phyloP scores from a whole-genome alignment of 1,140 invertebrate species.

The Heterodera carotae region DNA sequence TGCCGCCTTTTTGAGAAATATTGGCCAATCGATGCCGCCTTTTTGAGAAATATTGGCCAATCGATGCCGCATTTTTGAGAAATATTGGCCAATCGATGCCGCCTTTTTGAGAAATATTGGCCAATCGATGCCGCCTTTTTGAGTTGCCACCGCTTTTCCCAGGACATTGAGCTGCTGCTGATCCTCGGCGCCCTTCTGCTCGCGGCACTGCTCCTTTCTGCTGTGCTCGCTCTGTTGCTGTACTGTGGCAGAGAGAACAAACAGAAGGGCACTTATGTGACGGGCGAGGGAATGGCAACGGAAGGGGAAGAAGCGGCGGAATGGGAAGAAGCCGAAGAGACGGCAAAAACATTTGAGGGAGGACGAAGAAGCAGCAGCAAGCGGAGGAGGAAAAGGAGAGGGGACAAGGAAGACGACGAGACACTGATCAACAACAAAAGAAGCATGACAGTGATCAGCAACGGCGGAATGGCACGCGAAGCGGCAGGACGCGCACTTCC shows the following conservation, averaged over 20 bases:
- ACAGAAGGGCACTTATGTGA: constrained; percentile 56
- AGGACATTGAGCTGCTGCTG: constrained; percentile 54
- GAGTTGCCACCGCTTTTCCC: constrained; percentile 5
- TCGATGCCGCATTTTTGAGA: too few species aligned
- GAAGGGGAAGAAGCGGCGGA: neutral
- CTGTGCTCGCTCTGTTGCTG: constrained; percentile 48
- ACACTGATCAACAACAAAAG: neutral
- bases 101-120: too few species aligned
- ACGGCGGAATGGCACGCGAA: neutral
- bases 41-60: too few species aligned
- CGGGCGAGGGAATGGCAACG: constrained; percentile 31
- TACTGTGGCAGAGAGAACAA: constrained; percentile 52
- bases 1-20: too few species aligned
- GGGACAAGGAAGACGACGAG: too few species aligned
- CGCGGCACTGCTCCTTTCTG: constrained; percentile 44
- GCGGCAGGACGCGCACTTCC: neutral
- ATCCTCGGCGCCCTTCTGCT: constrained; percentile 49
- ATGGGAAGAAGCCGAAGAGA: neutral
- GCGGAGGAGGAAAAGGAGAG: too few species aligned
- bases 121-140: too few species aligned
- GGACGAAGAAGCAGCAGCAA: too few species aligned
- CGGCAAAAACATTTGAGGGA: neutral
- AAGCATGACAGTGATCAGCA: constrained; percentile 1
- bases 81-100: too few species aligned
- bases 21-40: too few species aligned